Evolutionary conservation across 2,797 vertebrate genomes (phyloP), one percentile per base, ranked within the genome.

Genomic region (Apogon hyalosoma): DNA sequence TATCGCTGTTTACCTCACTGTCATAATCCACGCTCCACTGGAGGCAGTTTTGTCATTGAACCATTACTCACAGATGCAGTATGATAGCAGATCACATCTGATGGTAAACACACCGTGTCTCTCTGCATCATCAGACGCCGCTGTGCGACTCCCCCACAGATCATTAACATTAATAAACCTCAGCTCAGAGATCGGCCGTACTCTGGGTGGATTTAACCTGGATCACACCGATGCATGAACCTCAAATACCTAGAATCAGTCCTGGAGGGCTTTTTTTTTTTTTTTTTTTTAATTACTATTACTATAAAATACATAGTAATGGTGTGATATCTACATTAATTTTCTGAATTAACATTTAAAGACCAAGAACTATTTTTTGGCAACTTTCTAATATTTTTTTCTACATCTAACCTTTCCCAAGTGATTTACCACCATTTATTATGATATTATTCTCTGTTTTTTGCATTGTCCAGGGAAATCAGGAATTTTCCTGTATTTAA

Each of bases 1-100:
- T 86, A 82, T 84, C 66, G 42, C 52, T 82, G 86, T 84, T 87
- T 82, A 84, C 80, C 73, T 74, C 65, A 3, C 74, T 71, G 76
- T 80, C 80, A 83, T 77, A 73, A 80, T 66, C 60, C 76, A 49
- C 71, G 65, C 83, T 79, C 65, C 18, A 47, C 80, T 55, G 76
- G 59, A 36, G 48, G 64, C 63, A 46, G 50, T 50, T 75, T 55
- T 82, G 71, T 79, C 83, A 78, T 51, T 68, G 78, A 81, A 66
- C 55, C 63, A 67, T 85, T 73, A 71, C 73, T 85, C 73, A 79
- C 59, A 65, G 80, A 82, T 71, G 61, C 55, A 42, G 58, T 4
- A 0, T 16, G 73, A 84, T 79, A 65, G 62, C 49, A 0, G 55
- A 58, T 64, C 75, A 46, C 49, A 68, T 59, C 75, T 57, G 69